These are phyloP conservation scores for Ianthella basta DNA, from an alignment of 37 sponge, comb jelly and placozoan species.

Conservation along the genomic window DNA sequence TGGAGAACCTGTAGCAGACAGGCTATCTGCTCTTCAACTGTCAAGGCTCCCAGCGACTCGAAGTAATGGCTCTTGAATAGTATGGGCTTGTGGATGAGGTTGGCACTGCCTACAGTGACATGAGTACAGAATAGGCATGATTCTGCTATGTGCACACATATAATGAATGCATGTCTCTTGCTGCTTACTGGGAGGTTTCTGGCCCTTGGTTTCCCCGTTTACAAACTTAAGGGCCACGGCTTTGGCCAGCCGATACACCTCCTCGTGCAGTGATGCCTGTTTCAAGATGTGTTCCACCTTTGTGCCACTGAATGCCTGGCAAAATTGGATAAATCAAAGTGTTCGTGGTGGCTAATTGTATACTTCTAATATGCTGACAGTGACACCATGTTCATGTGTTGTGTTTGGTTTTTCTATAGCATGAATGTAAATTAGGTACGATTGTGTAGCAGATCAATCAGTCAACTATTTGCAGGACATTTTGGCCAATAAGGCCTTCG, in stretches of 20 bases:
- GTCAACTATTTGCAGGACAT: too few relatives aligned
- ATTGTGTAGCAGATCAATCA: too few relatives aligned
- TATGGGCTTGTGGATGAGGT: background rate
- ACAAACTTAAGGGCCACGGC: background rate
- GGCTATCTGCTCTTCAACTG: background rate
- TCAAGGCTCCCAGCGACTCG: background rate
- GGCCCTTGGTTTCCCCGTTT: background rate
- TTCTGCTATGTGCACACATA: background rate
- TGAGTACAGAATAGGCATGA: too few relatives aligned
- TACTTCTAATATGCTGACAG: too few relatives aligned
- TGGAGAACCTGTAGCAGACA: background rate
- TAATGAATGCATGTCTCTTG: background rate
- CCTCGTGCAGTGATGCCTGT: background rate
- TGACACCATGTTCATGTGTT: too few relatives aligned
- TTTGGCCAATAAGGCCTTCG: too few relatives aligned
- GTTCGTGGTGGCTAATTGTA: too few relatives aligned
- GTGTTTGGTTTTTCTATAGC: too few relatives aligned
- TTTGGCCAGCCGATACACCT: background rate
- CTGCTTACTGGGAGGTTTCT: slow-evolving; percentile 10
- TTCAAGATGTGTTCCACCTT: background rate
- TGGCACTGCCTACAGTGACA: background rate
- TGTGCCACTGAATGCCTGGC: background rate
- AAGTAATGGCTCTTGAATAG: slow-evolving; percentile 2
- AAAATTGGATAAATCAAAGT: too few relatives aligned
- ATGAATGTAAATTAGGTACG: too few relatives aligned